Evolutionary conservation across 2,797 vertebrate genomes (phyloP), one percentile per base, ranked within the genome.

Genomic region (Chloroceryle amazona): DNA sequence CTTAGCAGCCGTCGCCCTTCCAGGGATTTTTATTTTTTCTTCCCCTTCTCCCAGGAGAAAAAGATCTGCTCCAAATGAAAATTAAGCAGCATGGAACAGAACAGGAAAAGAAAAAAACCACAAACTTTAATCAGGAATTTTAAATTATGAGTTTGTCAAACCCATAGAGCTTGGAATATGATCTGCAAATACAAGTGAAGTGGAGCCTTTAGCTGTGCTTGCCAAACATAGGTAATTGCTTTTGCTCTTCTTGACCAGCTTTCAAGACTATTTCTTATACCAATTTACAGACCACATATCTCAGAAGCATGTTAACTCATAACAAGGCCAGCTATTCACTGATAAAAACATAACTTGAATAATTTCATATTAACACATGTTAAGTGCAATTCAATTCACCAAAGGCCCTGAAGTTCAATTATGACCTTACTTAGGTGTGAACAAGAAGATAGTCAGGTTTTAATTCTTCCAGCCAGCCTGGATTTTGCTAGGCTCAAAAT

Each of bases 141-240:
- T 96, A 89, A 86, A 90, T 82, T 70, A 41, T 35, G 29, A 75
- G 67, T 86, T 95, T 89, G 72, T 79, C 78, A 96, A 95, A 93
- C 41, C 61, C 61, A 58, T 55, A 62, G 39, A 68, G 29, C 31
- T 57, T 94, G 78, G 81, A 72, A 70, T 66, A 60, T 75, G 51
- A 57, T 74, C 39, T 76, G 21, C 70, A 88, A 89, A 55, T 52
- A 42, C 85, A 25, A 86, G 57, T 63, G 68, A 96, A 68, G 61
- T 17, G 3, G 61, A 57, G 44, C 42, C 33, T 92, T 58, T 52
- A 37, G 39, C 51, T 82, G 31, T 41, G 21, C 88, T 58, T 70
- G 41, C 62, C 93, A 86, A 54, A 37, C 8, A 3, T 18, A 68
- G 19, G 7, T n/a, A 75, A 49, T 73, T 82, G 35, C 4, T 89